A percentile compares a stretch with the other conserved stretches of the same genome.
phyloP scores from a whole-genome alignment of 1,140 invertebrate genomes.

The Trachelipus rathkii region DNA sequence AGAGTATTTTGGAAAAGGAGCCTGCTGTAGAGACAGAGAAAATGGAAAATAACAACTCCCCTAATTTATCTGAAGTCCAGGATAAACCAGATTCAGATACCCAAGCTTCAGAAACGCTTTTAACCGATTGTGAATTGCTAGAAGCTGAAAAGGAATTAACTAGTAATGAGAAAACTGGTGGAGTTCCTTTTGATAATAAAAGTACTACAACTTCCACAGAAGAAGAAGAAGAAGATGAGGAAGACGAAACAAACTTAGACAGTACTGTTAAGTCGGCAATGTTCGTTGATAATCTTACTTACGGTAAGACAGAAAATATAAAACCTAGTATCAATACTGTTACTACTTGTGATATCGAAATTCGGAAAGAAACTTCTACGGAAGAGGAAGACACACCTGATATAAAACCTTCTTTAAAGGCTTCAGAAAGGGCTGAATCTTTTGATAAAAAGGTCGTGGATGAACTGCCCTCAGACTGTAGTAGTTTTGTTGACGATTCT shows the following conservation, averaged over 20 bases:
- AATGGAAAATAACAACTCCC: not conserved
- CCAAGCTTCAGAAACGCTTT: not conserved
- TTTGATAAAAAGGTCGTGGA: slow-evolving; percentile 18
- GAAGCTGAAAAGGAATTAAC: not conserved
- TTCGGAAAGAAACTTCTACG: no score
- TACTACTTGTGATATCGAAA: no score
- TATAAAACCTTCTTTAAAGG: no score
- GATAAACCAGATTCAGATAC: not conserved
- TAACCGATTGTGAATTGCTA: not conserved
- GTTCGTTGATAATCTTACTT: no score
- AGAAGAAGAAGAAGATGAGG: not conserved
- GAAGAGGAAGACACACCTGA: no score
- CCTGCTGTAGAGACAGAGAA: slow-evolving; percentile 25
- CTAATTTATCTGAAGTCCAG: not conserved
- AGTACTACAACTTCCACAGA: not conserved
- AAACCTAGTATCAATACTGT: no score
- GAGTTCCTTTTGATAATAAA: not conserved
- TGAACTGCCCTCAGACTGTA: slow-evolving; percentile 26
- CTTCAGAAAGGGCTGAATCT: not conserved
- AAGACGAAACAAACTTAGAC: not conserved
- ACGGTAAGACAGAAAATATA: no score
- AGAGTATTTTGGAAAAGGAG: no score
- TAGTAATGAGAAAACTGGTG: not conserved
- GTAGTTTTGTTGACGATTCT: slow-evolving; percentile 33
- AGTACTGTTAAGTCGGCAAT: no score